These are phyloP conservation scores for Saxidomus purpurata DNA, from an alignment of 1,140 invertebrate species.

Conservation along the genomic window DNA sequence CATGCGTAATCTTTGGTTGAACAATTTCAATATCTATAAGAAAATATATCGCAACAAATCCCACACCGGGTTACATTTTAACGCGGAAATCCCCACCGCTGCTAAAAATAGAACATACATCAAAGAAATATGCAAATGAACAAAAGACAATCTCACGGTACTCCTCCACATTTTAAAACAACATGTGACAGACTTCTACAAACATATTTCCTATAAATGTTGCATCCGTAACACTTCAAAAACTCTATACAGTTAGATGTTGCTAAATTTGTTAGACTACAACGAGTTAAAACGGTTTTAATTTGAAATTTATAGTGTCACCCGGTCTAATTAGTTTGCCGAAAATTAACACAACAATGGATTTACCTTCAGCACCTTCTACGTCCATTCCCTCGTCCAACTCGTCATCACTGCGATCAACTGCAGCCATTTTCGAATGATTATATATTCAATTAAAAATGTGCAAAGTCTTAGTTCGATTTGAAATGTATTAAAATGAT, in stretches of 20 bases:
- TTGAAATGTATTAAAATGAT: background rate
- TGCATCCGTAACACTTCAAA: background rate
- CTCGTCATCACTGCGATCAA: conserved; percentile 64
- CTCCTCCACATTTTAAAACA: background rate
- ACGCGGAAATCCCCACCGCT: background rate
- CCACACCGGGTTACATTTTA: background rate
- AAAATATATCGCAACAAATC: too few species aligned
- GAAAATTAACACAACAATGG: conserved; percentile 57
- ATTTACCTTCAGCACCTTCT: conserved; percentile 68
- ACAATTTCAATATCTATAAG: too few species aligned
- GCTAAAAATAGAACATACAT: conserved; percentile 5
- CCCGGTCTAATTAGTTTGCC: conserved; percentile 16
- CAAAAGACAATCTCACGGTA: background rate
- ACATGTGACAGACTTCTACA: conserved; percentile 11
- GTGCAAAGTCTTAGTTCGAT: background rate
- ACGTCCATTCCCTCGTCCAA: conserved; percentile 66
- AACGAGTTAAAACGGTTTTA: background rate
- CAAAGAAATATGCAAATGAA: conserved; percentile 36
- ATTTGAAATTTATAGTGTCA: conserved; percentile 12
- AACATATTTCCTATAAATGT: background rate
- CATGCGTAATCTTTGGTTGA: too few species aligned
- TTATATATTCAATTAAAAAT: background rate
- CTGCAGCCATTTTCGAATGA: conserved; percentile 29
- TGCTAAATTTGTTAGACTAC: background rate
- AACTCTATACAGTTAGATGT: background rate